Percentiles rank a stretch among this genome's conserved stretches.
Conservation (phyloP, 2,797 vertebrate genomes). For the Ateles fusciceps region DNA sequence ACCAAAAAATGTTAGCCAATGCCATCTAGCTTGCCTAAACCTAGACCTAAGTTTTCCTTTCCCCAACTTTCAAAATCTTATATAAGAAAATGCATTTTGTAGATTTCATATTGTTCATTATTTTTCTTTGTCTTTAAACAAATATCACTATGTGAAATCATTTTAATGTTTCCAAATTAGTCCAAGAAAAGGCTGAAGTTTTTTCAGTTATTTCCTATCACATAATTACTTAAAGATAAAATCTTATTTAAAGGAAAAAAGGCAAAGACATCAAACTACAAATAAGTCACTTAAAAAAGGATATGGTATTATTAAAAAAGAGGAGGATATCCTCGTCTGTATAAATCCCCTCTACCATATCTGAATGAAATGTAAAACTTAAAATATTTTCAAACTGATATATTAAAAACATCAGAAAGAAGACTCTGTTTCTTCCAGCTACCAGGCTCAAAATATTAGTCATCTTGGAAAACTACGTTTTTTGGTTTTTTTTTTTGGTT, state of each 20-base stretch:
- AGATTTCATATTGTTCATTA: neutral
- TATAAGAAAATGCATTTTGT: neutral
- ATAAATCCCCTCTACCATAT: neutral
- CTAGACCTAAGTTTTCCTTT: neutral
- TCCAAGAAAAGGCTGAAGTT: neutral
- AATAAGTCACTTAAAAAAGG: neutral
- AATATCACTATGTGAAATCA: constrained; percentile 36
- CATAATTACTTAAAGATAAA: neutral
- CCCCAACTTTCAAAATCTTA: neutral
- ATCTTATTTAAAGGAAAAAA: neutral
- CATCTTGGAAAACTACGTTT: neutral
- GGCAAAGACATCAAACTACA: neutral
- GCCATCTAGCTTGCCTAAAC: neutral
- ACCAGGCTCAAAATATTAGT: neutral
- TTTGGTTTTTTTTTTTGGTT: no score
- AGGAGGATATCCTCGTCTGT: neutral
- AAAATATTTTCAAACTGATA: constrained; percentile 1
- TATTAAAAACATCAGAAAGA: neutral
- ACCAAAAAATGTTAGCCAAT: neutral
- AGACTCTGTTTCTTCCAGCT: neutral
- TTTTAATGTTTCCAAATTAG: constrained; percentile 34
- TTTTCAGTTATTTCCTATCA: constrained; percentile 2
- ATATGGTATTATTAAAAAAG: neutral
- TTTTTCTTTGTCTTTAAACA: constrained; percentile 8
- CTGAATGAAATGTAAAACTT: constrained; percentile 8